These are phyloP conservation scores for Listronotus oregonensis DNA, from an alignment of 1,140 invertebrate species.

Conservation along the genomic window DNA sequence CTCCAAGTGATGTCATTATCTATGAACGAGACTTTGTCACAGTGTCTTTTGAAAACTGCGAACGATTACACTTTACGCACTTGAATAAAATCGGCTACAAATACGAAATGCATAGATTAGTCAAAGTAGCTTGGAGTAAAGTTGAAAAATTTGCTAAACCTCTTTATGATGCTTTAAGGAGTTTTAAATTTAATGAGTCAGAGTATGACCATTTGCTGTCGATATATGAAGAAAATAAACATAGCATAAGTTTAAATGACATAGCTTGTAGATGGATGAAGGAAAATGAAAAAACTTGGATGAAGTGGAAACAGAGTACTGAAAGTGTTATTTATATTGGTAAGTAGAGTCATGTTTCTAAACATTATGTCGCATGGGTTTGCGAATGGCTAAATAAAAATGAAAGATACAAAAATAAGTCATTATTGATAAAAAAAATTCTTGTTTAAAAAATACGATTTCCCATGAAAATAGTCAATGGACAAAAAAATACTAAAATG, in stretches of 20 bases:
- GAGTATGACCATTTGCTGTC: slow-evolving; percentile 63
- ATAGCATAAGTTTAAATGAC: slow-evolving; percentile 50
- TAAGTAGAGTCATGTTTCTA: slow-evolving; percentile 41
- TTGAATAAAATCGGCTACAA: slow-evolving; percentile 57
- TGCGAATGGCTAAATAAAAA: background rate
- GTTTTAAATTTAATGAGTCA: slow-evolving; percentile 61
- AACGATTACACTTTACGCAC: slow-evolving; percentile 50
- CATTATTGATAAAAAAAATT: too few relatives aligned
- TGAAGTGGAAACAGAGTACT: slow-evolving; percentile 42
- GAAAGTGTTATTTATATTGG: slow-evolving; percentile 30
- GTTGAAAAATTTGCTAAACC: slow-evolving; percentile 60
- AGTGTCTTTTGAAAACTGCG: slow-evolving; percentile 63
- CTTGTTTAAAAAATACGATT: too few relatives aligned
- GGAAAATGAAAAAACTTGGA: slow-evolving; percentile 29
- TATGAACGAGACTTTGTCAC: slow-evolving; percentile 58
- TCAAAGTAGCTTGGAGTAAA: slow-evolving; percentile 69
- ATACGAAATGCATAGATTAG: slow-evolving; percentile 68
- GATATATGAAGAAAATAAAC: slow-evolving; percentile 51
- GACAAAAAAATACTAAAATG: too few relatives aligned
- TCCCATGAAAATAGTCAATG: too few relatives aligned
- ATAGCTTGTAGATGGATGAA: slow-evolving; percentile 75
- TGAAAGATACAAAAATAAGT: too few relatives aligned
- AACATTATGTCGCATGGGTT: slow-evolving; percentile 45
- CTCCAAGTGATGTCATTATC: slow-evolving; percentile 67
- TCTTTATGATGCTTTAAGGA: slow-evolving; percentile 63